Conservation (phyloP, 1,140 invertebrate species). For the Platyscapa corneri region DNA sequence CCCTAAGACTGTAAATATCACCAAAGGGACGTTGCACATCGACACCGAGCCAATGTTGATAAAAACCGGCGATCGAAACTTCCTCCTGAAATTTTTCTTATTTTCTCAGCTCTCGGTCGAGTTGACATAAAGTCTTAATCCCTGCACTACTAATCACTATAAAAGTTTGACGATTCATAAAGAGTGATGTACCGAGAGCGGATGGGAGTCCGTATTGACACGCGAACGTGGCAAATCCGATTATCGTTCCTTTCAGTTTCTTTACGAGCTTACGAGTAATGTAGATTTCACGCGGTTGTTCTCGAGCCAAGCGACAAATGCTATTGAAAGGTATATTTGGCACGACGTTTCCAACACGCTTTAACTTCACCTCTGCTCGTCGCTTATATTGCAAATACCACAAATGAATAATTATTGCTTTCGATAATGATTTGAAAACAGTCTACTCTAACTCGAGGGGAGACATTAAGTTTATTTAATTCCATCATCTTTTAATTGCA, state of each 20-base stretch:
- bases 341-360: not conserved
- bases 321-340: not conserved
- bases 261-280: constrained; percentile 40
- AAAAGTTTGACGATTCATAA: constrained; percentile 1
- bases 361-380: not conserved
- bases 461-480: constrained; percentile 2
- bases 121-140: not conserved
- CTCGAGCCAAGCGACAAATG: not conserved
- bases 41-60: not conserved
- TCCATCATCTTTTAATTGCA: not conserved
- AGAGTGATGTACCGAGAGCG: not conserved
- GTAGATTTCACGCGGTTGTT: constrained; percentile 19
- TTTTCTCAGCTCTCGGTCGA: not conserved
- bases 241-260: constrained; percentile 22
- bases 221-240: constrained; percentile 41
- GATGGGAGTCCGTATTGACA: constrained; percentile 25
- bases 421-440: constrained; percentile 14
- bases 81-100: not conserved
- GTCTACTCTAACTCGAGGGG: not conserved
- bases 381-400: not conserved
- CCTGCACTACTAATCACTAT: not conserved
- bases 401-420: constrained; percentile 15
- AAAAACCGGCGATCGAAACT: not conserved
- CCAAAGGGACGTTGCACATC: not conserved
- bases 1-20: not conserved